Evolutionary conservation across 2,113 vertebrate genomes (phyloP), one percentile per base, ranked within the genome.

Genomic region (Erythrocercus mccallii): DNA sequence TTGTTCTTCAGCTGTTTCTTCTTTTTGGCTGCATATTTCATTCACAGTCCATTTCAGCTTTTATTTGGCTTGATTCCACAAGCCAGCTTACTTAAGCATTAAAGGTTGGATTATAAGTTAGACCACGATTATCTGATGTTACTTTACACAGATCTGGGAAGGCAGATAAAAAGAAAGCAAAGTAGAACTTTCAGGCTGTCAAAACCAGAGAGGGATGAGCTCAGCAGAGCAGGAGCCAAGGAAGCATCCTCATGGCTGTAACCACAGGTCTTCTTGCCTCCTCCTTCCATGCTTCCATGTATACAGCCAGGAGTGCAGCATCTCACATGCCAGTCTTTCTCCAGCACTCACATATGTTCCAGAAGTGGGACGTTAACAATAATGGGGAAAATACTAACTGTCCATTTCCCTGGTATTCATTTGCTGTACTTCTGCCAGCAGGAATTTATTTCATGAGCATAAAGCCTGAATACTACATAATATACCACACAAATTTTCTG

Each of bases 321-420:
- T 15, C 51, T 83, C 23, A 15, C 3, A 0, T 42, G 40, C 31
- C 38, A 68, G 35, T 83, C 44, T 31, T 22, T 37, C 47, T 80
- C 14, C 1, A 0, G 14, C n/a, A 40, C 45, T 70, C 47, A 33
- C 24, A 20, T 21, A 3, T 2, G 0, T 56, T 86, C 24, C 33
- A 77, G n/a, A 57, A 50, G n/a, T 44, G 35, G 35, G 9, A 54
- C 2, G 0, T 58, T 80, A 53, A 31, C 27, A 80, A 12, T 35
- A 76, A 53, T 48, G 47, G 33, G 51, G 42, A 81, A 79, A 19
- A 33, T 53, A n/a, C 24, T 21, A 53, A 4, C 25, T 51, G 14
- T 30, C 64, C 14, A 7, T 81, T 91, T 77, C 27, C 37, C 24
- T 38, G 54, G 12, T 40, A 27, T 60, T 66, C 2, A 0, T 57